Evolutionary conservation across 2,797 vertebrate species (phyloP), one percentile per base, ranked within the genome.

Genomic region (Myripristis jacobus): DNA sequence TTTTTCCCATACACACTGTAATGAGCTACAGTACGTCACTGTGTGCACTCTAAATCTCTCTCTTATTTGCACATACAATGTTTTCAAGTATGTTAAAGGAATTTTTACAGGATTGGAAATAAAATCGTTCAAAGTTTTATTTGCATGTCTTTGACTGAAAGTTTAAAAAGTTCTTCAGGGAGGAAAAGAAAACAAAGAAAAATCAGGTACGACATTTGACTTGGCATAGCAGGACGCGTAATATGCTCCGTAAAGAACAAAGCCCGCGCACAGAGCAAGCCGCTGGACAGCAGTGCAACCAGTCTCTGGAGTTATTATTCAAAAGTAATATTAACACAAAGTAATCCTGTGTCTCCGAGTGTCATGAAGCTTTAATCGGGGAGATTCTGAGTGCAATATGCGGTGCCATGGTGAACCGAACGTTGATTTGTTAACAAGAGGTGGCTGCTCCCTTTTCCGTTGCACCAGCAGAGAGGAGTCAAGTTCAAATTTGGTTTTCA

Each of bases 81-180:
- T 78, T 47, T 90, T 90, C 88, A 92, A 92, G 88, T 92, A 84
- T 66, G 69, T 73, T 67, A 82, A 47, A 77, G 58, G 48, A 79
- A 48, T 72, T 62, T 52, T 21, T n/a, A 21, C n/a, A 63, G 5
- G 11, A 24, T 62, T 38, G 27, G 21, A 76, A 63, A 63, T n/a
- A 66, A 43, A 43, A 57, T 43, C 41, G 3, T 15, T 16, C 7
- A 36, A 47, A 52, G 62, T 27, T 69, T 47, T 53, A 58, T 61
- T 79, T 70, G 66, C 43, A 79, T 77, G 57, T 58, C 25, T 55
- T 80, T 18, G 48, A 59, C 57, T 58, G 9, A 62, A 68, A 77
- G 52, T n/a, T 34, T 11, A 61, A 24, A 66, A 18, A n/a, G 22
- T 27, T 58, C 16, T 11, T 29, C 25, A 11, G 1, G 43, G 1